These are phyloP conservation scores for Scortum barcoo DNA, from an alignment of 2,113 vertebrate genomes.

Conservation along the genomic window DNA sequence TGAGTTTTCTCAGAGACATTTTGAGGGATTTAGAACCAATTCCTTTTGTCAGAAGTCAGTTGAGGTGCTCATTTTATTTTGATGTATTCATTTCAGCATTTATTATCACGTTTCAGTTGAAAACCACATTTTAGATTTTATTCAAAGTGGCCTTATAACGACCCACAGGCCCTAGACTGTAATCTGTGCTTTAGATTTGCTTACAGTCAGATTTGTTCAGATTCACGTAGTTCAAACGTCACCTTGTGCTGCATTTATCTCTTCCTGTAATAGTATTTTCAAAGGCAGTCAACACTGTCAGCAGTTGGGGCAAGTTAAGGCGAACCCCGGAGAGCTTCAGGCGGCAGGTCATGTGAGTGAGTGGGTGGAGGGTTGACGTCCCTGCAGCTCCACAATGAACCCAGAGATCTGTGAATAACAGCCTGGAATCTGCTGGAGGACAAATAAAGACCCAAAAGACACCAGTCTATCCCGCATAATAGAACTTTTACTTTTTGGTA, in stretches of 20 bases:
- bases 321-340: conserved; percentile 2
- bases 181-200: not conserved
- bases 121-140: not conserved
- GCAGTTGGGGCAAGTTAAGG: conserved; percentile 33
- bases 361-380: not conserved
- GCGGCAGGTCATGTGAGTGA: conserved; percentile 26
- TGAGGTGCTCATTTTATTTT: too few relatives aligned
- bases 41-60: too few relatives aligned
- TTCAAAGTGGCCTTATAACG: not conserved
- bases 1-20: too few relatives aligned
- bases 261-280: not conserved
- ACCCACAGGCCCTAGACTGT: not conserved
- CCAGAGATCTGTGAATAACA: conserved; percentile 49
- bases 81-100: not conserved
- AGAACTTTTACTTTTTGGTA: too few relatives aligned
- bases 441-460: conserved; percentile 1
- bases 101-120: not conserved
- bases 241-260: not conserved
- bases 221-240: not conserved
- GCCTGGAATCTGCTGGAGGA: conserved; percentile 23
- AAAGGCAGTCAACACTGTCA: not conserved
- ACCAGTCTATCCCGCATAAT: not conserved
- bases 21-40: too few relatives aligned
- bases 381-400: conserved; percentile 40
- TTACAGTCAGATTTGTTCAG: too few relatives aligned